Percentiles rank a stretch among this genome's conserved stretches.
Evolutionary conservation across 2,113 vertebrate species (phyloP).

Genomic region (Oceanites oceanicus): DNA sequence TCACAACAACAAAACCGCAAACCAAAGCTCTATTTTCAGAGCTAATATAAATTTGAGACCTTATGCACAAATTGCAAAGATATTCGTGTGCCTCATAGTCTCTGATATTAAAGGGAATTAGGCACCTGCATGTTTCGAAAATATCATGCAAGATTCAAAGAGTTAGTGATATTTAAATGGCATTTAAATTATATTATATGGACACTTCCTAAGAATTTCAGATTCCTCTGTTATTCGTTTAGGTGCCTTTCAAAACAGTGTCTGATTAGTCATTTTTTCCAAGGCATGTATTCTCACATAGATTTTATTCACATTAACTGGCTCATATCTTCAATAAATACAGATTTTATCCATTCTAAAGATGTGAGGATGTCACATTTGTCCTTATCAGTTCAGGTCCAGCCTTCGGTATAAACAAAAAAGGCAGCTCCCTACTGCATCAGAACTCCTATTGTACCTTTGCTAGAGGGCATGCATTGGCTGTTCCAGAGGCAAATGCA

Average conservation of each 20-base stretch:
- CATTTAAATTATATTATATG: not conserved
- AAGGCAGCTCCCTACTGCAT: not conserved
- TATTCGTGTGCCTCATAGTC: not conserved
- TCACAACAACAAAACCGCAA: not conserved
- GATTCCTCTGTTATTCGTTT: not conserved
- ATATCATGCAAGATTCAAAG: not conserved
- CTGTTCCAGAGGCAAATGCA: not conserved
- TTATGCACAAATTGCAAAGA: not conserved
- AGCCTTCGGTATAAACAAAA: not conserved
- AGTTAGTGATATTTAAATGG: not conserved
- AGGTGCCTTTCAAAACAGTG: not conserved
- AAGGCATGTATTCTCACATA: fast-evolving
- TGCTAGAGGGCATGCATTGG: not conserved
- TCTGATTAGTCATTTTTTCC: not conserved
- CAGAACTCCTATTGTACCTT: not conserved
- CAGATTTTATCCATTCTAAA: not conserved
- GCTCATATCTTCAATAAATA: not conserved
- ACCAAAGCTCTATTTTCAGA: not conserved
- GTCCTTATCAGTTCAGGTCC: not conserved
- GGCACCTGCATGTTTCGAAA: not conserved
- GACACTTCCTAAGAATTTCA: not conserved
- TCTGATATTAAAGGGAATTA: not conserved
- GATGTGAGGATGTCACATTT: not conserved
- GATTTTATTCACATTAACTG: not conserved
- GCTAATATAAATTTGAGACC: not conserved